Evolutionary conservation across 2,797 vertebrate species (phyloP).

Genomic region (Vespertilio murinus): DNA sequence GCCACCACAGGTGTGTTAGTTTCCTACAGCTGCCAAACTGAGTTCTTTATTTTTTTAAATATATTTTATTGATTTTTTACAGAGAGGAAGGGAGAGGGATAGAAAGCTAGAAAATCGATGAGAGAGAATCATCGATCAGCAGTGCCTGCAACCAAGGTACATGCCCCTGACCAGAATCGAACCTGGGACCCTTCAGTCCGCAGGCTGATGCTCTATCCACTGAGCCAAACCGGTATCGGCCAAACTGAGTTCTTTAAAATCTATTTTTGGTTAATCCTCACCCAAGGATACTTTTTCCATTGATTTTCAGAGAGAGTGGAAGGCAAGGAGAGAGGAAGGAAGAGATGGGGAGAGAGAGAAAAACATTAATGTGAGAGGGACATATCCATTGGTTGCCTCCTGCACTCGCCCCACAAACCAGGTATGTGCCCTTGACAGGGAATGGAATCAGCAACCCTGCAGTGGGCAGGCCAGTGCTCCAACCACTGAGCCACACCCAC

Average conservation of each 20-base stretch:
- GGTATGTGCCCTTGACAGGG: background rate
- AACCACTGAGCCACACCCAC: background rate
- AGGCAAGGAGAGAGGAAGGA: background rate
- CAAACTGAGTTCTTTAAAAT: background rate
- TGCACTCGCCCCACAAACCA: background rate
- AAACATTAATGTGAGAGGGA: background rate
- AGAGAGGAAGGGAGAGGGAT: background rate
- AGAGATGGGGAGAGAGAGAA: background rate
- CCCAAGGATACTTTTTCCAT: background rate
- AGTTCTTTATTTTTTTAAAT: background rate
- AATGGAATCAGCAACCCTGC: background rate
- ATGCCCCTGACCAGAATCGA: no score
- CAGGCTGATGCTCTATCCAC: no score
- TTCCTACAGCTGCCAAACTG: background rate
- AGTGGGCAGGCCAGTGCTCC: background rate
- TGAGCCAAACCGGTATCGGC: no score
- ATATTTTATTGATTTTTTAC: background rate
- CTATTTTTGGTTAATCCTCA: background rate
- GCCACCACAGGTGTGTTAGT: fast-evolving
- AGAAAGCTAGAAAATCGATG: no score
- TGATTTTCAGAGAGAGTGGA: background rate
- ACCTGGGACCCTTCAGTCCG: no score
- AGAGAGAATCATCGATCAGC: no score
- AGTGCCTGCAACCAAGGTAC: no score
- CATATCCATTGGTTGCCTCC: background rate